phyloP scores from a whole-genome alignment of 2,797 vertebrate genomes.

The Dryobates pubescens region DNA sequence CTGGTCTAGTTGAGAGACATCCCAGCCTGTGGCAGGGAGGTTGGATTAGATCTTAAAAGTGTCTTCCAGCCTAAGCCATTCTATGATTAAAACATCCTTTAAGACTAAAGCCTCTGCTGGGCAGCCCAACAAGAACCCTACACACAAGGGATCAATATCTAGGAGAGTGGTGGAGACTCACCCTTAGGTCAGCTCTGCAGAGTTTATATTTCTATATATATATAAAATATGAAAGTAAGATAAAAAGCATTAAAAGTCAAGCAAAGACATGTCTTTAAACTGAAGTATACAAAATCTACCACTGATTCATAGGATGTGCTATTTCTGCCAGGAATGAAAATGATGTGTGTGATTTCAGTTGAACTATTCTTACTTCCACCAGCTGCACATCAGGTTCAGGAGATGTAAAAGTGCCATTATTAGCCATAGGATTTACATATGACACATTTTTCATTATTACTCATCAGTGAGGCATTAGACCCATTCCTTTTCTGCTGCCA shows the following conservation, averaged over 20 bases:
- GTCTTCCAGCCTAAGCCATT: too few relatives aligned
- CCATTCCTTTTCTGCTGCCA: not conserved
- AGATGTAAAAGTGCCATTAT: not conserved
- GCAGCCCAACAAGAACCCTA: not conserved
- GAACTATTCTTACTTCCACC: slow-evolving; percentile 4
- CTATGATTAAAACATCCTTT: not conserved
- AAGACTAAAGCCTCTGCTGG: not conserved
- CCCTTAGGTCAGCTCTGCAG: not conserved
- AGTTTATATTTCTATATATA: not conserved
- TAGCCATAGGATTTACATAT: not conserved
- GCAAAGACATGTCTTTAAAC: not conserved
- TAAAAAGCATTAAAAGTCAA: not conserved
- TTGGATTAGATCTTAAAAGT: too few relatives aligned
- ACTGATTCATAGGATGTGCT: not conserved
- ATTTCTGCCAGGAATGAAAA: slow-evolving; percentile 7
- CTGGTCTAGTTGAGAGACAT: too few relatives aligned
- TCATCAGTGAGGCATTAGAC: not conserved
- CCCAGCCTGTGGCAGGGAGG: too few relatives aligned
- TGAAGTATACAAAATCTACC: not conserved
- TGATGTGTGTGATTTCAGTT: not conserved
- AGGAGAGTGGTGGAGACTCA: not conserved
- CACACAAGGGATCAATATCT: not conserved
- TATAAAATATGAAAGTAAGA: too few relatives aligned
- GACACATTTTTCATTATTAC: not conserved
- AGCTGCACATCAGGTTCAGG: not conserved